phyloP scores from a whole-genome alignment of 2,888 invertebrate species.

The Serripes groenlandicus region DNA sequence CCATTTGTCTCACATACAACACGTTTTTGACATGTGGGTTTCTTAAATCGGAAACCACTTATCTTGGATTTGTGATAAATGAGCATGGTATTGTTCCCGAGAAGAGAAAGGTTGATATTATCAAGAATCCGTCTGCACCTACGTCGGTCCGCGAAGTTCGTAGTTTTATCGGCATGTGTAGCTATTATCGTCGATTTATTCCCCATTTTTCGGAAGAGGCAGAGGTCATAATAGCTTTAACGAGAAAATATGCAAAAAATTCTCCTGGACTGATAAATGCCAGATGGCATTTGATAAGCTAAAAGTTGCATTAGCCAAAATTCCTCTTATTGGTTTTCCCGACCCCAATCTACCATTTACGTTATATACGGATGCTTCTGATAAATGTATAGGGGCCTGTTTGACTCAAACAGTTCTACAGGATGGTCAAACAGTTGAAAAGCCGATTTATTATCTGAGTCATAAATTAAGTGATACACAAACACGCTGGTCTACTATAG shows the following conservation, averaged over 20 bases:
- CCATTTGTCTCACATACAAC: background rate
- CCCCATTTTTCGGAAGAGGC: conserved; percentile 11
- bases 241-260: conserved; percentile 14
- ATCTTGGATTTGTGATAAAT: conserved; percentile 7
- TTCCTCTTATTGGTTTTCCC: conserved; percentile 5
- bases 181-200: conserved; percentile 11
- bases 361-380: too few species aligned
- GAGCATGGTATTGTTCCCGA: background rate
- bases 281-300: conserved; percentile 7
- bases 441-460: too few species aligned
- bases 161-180: background rate
- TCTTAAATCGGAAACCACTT: background rate
- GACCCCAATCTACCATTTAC: conserved; percentile 14
- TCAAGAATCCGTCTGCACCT: background rate
- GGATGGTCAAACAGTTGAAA: too few species aligned
- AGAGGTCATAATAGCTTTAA: background rate
- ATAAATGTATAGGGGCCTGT: too few species aligned
- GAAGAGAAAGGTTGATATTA: background rate
- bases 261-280: background rate
- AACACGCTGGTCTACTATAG: too few species aligned
- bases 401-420: too few species aligned
- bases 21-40: conserved; percentile 3
- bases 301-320: background rate
- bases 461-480: too few species aligned
- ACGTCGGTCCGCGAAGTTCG: background rate